These are phyloP conservation scores for Ceraclea dissimilis DNA, from an alignment of 2,888 invertebrate genomes.

Conservation along the genomic window DNA sequence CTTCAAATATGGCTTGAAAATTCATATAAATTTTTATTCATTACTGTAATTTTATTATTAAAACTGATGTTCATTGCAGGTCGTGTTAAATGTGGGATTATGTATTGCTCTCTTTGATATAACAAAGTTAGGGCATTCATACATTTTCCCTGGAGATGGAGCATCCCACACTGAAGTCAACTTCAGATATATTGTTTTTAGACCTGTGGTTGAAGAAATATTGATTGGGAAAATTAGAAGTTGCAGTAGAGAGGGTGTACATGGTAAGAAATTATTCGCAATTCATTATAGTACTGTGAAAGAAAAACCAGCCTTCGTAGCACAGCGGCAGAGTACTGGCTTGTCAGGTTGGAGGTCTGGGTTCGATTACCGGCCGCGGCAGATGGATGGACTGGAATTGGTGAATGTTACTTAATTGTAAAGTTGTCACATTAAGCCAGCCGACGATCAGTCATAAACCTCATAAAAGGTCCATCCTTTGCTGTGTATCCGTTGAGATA, in stretches of 20 bases:
- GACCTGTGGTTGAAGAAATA: conserved; percentile 91
- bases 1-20: background rate
- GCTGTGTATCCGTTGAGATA: no score
- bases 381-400: no score
- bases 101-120: conserved; percentile 93
- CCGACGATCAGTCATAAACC: no score
- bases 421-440: no score
- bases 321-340: no score
- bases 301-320: no score
- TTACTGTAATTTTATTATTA: background rate
- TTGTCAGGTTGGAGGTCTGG: no score
- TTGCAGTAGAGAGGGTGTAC: conserved; percentile 86
- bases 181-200: conserved; percentile 91
- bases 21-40: background rate
- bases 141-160: conserved; percentile 91
- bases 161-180: conserved; percentile 88
- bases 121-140: conserved; percentile 79
- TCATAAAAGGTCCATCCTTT: no score
- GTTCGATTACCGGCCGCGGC: no score
- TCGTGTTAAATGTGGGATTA: conserved; percentile 88
- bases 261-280: conserved; percentile 55
- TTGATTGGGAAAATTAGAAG: conserved; percentile 87
- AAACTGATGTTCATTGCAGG: conserved; percentile 51
- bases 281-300: no score
- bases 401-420: no score